Percentiles rank a stretch among this genome's conserved stretches.
Evolutionary conservation across 2,888 invertebrate species (phyloP).

Genomic region (Philereme transversata): DNA sequence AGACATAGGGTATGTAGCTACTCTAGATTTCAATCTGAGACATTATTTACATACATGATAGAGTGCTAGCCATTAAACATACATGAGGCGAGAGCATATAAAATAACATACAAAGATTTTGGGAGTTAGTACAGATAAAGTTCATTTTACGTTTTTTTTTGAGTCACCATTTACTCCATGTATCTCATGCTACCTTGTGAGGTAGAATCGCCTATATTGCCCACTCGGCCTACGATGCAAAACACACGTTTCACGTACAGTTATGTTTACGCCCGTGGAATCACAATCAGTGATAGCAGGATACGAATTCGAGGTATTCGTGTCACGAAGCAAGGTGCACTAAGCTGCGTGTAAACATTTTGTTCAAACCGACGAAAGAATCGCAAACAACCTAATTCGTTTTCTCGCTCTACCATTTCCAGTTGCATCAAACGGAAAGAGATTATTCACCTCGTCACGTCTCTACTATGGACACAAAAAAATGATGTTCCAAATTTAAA

Average conservation of each 20-base stretch:
- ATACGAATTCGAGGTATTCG: conserved; percentile 62
- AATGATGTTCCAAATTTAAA: conserved; percentile 80
- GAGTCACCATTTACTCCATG: too few species aligned
- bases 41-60: too few species aligned
- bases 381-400: conserved; percentile 8
- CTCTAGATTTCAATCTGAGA: too few species aligned
- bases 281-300: conserved; percentile 63
- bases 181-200: too few species aligned
- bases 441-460: conserved; percentile 78
- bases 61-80: too few species aligned
- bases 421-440: conserved; percentile 53
- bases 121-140: too few species aligned
- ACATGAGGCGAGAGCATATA: too few species aligned
- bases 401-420: conserved; percentile 23
- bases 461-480: conserved; percentile 69
- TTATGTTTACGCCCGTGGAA: conserved; percentile 62
- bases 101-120: too few species aligned
- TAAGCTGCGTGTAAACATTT: conserved; percentile 47
- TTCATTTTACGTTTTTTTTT: too few species aligned
- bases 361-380: conserved; percentile 26
- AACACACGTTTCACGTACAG: conserved; percentile 64
- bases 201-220: conserved; percentile 25
- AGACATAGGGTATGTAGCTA: too few species aligned
- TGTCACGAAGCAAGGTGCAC: conserved; percentile 59
- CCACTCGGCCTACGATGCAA: conserved; percentile 38